A percentile compares a stretch with the other conserved stretches of the same genome.
These are phyloP conservation scores for Drosophila nigrodunni DNA, from an alignment of 1,140 invertebrate genomes.

Conservation along the genomic window DNA sequence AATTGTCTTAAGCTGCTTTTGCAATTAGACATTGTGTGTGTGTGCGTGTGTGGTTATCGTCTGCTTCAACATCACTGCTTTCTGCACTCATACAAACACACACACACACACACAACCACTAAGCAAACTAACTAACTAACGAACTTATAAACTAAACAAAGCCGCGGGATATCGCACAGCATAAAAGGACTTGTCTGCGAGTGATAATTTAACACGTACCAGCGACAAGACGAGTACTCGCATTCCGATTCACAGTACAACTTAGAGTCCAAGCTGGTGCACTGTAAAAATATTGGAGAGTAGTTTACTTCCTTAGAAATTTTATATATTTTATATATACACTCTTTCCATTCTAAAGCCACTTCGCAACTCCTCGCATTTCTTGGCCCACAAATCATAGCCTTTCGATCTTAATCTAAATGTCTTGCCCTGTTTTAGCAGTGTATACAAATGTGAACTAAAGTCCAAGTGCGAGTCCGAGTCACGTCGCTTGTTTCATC, in stretches of 20 bases:
- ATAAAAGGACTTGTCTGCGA: constrained; percentile 25
- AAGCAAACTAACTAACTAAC: constrained; percentile 59
- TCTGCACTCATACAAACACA: constrained; percentile 18
- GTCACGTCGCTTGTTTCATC: constrained; percentile 67
- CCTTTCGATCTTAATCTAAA: too few relatives aligned
- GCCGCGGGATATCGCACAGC: constrained; percentile 58
- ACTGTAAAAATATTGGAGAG: too few relatives aligned
- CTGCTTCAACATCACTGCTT: constrained; percentile 56
- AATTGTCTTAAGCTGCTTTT: constrained; percentile 78
- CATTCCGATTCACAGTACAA: background rate
- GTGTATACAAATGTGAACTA: background rate
- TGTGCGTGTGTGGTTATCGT: constrained; percentile 48
- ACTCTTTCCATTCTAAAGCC: too few relatives aligned
- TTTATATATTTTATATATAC: too few relatives aligned
- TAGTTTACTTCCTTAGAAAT: too few relatives aligned
- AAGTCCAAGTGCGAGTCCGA: constrained; percentile 6
- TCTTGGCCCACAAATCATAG: too few relatives aligned
- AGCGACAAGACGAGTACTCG: constrained; percentile 11
- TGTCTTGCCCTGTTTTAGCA: too few relatives aligned
- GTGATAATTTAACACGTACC: constrained; percentile 76
- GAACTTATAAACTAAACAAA: constrained; percentile 76
- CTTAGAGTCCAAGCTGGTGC: background rate
- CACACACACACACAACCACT: constrained; percentile 1
- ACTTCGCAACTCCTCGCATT: too few relatives aligned
- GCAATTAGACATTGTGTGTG: constrained; percentile 57